These are phyloP conservation scores for Caenorhabditis virilis DNA, from an alignment of 2,888 invertebrate species.

Conservation along the genomic window DNA sequence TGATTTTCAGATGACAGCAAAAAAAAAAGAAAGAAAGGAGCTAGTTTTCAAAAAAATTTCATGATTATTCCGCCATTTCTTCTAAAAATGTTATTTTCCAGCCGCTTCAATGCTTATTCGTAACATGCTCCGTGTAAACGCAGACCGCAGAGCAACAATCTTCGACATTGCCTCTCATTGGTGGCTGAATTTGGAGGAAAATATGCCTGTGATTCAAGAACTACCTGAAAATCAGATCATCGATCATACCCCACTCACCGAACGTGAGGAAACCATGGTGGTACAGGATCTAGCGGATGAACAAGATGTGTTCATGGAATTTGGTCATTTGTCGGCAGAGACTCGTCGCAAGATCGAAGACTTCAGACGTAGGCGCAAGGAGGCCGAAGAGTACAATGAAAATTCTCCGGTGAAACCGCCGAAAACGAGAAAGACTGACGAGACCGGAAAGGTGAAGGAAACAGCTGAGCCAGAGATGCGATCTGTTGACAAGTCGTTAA, in stretches of 20 bases:
- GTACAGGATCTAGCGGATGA: conserved; percentile 68
- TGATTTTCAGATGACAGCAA: too few species aligned
- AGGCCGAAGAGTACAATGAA: conserved; percentile 68
- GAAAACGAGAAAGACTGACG: conserved; percentile 49
- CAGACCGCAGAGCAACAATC: conserved; percentile 85
- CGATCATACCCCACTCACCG: conserved; percentile 67
- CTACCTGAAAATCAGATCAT: conserved; percentile 68
- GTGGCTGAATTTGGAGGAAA: conserved; percentile 82
- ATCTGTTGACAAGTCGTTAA: conserved; percentile 60
- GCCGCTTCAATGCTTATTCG: conserved; percentile 91
- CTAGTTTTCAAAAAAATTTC: too few species aligned
- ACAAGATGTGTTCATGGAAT: conserved; percentile 69
- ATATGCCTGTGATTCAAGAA: conserved; percentile 68
- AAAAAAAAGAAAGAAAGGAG: too few species aligned
- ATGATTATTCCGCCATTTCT: not conserved
- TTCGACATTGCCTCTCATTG: conserved; percentile 91
- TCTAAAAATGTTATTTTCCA: conserved; percentile 68
- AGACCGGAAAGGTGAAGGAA: conserved; percentile 22
- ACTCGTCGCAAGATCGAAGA: conserved; percentile 67
- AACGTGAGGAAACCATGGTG: conserved; percentile 67
- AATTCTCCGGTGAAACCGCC: conserved; percentile 66
- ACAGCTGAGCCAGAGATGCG: conserved; percentile 52
- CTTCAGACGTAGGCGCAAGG: conserved; percentile 67
- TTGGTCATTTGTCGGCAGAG: conserved; percentile 59
- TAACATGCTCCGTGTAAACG: conserved; percentile 90